Evolutionary conservation across 1,140 invertebrate genomes (phyloP).

Genomic region (Andricus grossulariae): DNA sequence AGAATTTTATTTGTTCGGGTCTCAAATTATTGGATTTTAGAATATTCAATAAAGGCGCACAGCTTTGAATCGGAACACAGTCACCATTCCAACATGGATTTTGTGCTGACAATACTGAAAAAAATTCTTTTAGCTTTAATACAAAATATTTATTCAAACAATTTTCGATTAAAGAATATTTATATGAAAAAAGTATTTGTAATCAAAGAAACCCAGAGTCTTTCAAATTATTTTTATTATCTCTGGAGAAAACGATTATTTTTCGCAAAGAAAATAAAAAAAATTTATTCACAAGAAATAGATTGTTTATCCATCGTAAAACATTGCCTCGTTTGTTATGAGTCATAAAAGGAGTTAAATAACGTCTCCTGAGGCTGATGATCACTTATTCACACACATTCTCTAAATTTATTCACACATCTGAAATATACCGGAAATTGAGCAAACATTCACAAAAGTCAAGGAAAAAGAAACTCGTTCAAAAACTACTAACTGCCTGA

Average conservation of each 20-base stretch:
- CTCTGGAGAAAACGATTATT: no score
- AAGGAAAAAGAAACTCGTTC: constrained; percentile 27
- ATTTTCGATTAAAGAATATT: no score
- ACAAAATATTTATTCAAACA: no score
- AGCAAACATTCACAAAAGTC: not conserved
- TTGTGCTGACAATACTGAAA: no score
- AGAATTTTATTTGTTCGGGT: constrained; percentile 52
- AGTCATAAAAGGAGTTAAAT: constrained; percentile 5
- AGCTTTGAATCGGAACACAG: constrained; percentile 49
- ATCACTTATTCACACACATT: no score
- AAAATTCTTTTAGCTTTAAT: no score
- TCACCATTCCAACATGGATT: constrained; percentile 31
- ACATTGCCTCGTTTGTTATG: not conserved
- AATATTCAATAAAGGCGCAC: constrained; percentile 37
- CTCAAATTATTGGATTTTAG: constrained; percentile 11
- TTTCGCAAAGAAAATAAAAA: no score
- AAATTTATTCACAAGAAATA: not conserved
- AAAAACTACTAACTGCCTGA: not conserved
- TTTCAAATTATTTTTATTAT: no score
- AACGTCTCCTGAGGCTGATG: not conserved
- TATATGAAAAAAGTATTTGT: no score
- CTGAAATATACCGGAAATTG: not conserved
- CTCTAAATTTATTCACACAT: not conserved
- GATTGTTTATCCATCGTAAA: not conserved
- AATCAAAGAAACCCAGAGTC: no score